Conservation (phyloP, 2,797 vertebrate species). For the Clarias laeviceps region DNA sequence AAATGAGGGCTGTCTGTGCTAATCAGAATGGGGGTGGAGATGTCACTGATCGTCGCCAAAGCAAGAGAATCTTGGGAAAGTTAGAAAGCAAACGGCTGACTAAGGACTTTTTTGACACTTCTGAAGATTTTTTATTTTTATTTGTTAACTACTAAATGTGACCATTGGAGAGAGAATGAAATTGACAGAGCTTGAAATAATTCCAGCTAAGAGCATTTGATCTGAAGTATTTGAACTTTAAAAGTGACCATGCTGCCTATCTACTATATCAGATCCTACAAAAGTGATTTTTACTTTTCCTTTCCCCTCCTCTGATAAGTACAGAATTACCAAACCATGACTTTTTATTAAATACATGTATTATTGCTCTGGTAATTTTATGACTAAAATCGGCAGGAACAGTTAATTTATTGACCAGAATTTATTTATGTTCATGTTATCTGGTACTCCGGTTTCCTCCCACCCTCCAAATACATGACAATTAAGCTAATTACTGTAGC, state of each 20-base stretch:
- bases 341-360: neutral
- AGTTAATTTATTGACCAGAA: too few relatives aligned
- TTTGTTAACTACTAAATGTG: neutral
- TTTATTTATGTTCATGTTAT: too few relatives aligned
- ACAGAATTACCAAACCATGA: neutral
- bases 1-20: slow-evolving; percentile 25
- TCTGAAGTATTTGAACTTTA: neutral
- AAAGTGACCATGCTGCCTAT: neutral
- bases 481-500: too few relatives aligned
- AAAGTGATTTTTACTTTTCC: neutral
- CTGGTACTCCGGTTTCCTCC: too few relatives aligned
- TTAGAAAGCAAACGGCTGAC: slow-evolving; percentile 9
- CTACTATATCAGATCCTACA: neutral
- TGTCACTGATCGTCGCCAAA: slow-evolving; percentile 55
- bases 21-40: slow-evolving; percentile 14
- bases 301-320: neutral
- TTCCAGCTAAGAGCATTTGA: neutral
- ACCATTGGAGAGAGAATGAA: neutral
- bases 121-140: neutral
- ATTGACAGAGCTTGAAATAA: neutral
- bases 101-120: slow-evolving; percentile 5
- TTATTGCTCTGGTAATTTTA: too few relatives aligned
- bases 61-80: slow-evolving; percentile 58
- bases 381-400: too few relatives aligned
- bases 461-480: too few relatives aligned